Percentiles rank a stretch among this genome's conserved stretches.
These are phyloP conservation scores for Dallia pectoralis DNA, from an alignment of 2,797 vertebrate genomes.

Conservation along the genomic window DNA sequence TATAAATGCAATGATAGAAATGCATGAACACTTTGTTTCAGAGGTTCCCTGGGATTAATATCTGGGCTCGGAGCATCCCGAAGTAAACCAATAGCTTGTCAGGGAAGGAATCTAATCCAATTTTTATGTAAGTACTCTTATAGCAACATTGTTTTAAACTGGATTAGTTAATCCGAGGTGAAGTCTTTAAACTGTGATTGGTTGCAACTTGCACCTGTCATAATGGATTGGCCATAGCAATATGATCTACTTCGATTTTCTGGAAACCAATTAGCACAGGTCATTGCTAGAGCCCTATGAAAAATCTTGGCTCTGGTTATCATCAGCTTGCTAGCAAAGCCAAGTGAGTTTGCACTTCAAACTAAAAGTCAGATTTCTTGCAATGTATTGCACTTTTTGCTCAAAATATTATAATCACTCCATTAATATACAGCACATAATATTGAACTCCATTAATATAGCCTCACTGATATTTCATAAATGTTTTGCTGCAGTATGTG, in stretches of 20 bases:
- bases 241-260: not conserved
- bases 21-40: conserved; percentile 39
- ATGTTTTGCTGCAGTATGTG: no score
- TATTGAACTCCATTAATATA: no score
- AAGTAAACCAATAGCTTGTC: conserved; percentile 15
- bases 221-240: not conserved
- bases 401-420: no score
- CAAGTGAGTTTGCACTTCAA: not conserved
- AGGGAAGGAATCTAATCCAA: conserved; percentile 17
- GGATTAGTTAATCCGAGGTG: not conserved
- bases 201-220: not conserved
- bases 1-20: conserved; percentile 65
- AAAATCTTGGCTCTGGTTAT: no score
- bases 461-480: no score
- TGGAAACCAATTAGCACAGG: not conserved
- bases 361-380: not conserved
- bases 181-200: not conserved
- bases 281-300: not conserved
- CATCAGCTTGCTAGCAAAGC: not conserved
- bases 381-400: no score
- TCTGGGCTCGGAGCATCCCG: conserved; percentile 37
- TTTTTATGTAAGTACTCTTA: conserved; percentile 7
- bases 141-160: not conserved
- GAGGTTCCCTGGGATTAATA: conserved; percentile 54
- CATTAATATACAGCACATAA: no score